Base-by-base conservation (phyloP, 1,140 invertebrate genomes). In the Euwallacea fornicatus region DNA sequence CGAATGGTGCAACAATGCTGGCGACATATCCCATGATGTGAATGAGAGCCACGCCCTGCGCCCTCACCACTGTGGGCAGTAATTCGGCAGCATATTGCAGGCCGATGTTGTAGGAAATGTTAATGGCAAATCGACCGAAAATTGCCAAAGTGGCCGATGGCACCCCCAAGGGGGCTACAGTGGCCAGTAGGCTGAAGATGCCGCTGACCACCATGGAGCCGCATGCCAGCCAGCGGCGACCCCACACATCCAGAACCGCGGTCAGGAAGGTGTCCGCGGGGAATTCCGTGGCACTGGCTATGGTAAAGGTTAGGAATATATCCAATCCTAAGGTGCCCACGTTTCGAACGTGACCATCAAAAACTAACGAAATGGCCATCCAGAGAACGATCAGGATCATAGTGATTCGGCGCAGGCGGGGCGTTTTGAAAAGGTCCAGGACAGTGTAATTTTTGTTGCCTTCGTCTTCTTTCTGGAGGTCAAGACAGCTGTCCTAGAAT, bases 91-190 rank as follows among this genome's bases (percentile, higher is more conserved):
- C 93, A 82, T 94, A 95, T 76, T 95, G 93, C 0, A 96, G 85
- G 0, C 93, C 93, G 63, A 95, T 95, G 79, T 95, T 95, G 80
- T 94, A 95, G 0, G 92, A 91, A 42, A 94, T 93, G 74, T 94
- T 95, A 11, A 95, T 89, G 70, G 89, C 90, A 73, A 95, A 93
- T 41, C 94, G 83, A 0, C 93, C 93, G 11, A 90, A 81, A 74
- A 96, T 91, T 0, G 92, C 93, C 7, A 93, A 79, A 0, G 85
- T 83, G 0, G 90, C 89, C 72, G 90, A 87, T 10, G 88, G 85
- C 42, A 88, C 84, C 65, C 88, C 88, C 44, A 85, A 76, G 2
- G 92, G 91, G 3, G 91, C 89, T 54, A 85, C 82, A 2, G 88
- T 88, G 6, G 91, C 91, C 56, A 91, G 82, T 9, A 95, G 80